These are phyloP conservation scores for Distichodus sexfasciatus DNA, from an alignment of 2,797 vertebrate genomes.

Conservation along the genomic window DNA sequence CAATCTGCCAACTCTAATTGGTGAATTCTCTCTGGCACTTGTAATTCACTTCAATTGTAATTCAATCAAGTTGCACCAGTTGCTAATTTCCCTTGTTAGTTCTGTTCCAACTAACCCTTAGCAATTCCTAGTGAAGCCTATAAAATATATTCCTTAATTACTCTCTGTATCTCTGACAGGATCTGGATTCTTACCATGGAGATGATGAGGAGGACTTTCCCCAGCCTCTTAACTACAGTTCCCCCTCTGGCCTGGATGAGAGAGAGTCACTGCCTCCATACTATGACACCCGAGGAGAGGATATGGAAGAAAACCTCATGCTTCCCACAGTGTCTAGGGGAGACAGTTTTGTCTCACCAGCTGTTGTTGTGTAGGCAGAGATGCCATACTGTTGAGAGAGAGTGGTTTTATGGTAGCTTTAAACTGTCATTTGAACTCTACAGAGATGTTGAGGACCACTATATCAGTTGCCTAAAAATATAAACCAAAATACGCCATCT, in stretches of 20 bases:
- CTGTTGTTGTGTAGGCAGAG: conserved; percentile 71
- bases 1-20: no score
- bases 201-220: conserved; percentile 38
- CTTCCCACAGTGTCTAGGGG: conserved; percentile 54
- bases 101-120: no score
- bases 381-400: neutral
- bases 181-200: conserved; percentile 63
- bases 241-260: conserved; percentile 63
- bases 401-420: no score
- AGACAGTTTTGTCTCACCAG: conserved; percentile 73
- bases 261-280: conserved; percentile 60
- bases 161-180: conserved; percentile 56
- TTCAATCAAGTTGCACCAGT: no score
- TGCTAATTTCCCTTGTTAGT: no score
- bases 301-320: conserved; percentile 21
- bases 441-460: no score
- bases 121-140: no score
- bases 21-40: no score
- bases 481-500: no score
- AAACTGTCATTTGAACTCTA: no score
- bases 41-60: no score
- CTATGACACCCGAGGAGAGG: conserved; percentile 28
- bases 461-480: no score
- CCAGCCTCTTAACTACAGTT: conserved; percentile 50
- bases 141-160: neutral